Evolutionary conservation across 1,140 invertebrate genomes (phyloP).

Genomic region (Stegodyphus mimosarum): DNA sequence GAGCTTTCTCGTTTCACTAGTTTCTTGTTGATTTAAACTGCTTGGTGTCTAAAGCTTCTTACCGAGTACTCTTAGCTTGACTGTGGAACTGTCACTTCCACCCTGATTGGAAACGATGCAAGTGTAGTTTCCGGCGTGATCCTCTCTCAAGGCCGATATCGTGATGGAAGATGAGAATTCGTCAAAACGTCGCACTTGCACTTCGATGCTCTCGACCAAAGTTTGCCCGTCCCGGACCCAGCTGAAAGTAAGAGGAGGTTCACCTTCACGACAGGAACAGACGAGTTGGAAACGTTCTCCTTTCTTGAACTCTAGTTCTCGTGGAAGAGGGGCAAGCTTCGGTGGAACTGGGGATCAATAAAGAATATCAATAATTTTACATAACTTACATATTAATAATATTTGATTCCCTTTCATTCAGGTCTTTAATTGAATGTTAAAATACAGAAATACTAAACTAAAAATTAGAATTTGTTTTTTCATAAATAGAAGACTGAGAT

Average conservation of each 20-base stretch:
- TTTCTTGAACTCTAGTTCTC: conserved; percentile 61
- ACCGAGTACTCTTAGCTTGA: conserved; percentile 62
- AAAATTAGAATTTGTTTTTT: neutral
- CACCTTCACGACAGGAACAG: conserved; percentile 92
- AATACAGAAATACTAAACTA: neutral
- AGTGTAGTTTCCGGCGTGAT: conserved; percentile 63
- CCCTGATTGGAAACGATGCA: conserved; percentile 63
- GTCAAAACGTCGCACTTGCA: conserved; percentile 33
- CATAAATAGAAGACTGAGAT: neutral
- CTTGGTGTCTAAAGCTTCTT: neutral
- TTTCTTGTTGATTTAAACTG: neutral
- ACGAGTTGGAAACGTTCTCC: conserved; percentile 88
- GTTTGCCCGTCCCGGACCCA: conserved; percentile 87
- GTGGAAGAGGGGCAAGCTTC: conserved; percentile 37
- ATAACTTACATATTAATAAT: neutral
- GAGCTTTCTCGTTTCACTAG: neutral
- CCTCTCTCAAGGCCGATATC: conserved; percentile 34
- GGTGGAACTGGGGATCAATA: conserved; percentile 12
- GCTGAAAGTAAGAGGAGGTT: conserved; percentile 87
- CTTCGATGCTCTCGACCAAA: conserved; percentile 72
- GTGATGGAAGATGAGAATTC: conserved; percentile 52
- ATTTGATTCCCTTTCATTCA: neutral
- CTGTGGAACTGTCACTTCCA: conserved; percentile 56
- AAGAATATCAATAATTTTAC: neutral
- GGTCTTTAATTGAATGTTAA: neutral